These are phyloP conservation scores for Loripinus fragilis DNA, from an alignment of 2,888 invertebrate genomes.

Conservation along the genomic window DNA sequence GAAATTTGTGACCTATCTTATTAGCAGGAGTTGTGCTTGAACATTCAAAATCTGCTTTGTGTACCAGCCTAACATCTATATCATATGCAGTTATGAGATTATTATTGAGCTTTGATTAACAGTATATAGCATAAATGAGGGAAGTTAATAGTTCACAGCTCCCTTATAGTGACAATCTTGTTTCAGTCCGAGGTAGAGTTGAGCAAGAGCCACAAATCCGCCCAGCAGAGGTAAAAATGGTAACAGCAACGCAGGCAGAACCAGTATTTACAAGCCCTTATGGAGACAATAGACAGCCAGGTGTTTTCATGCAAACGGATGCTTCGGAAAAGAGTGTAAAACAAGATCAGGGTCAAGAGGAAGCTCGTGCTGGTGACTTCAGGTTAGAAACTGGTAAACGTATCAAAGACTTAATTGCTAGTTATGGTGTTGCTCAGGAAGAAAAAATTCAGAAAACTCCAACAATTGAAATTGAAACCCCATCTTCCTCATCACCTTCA, in stretches of 20 bases:
- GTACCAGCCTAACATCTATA: neutral
- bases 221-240: neutral
- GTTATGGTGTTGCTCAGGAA: neutral
- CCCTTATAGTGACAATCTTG: neutral
- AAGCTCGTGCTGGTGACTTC: neutral
- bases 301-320: too few species aligned
- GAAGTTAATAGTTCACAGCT: neutral
- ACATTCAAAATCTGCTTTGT: neutral
- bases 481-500: conserved; percentile 7
- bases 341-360: neutral
- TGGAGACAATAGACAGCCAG: neutral
- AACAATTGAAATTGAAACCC: conserved; percentile 12
- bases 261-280: neutral
- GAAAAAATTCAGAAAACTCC: neutral
- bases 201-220: neutral
- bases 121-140: neutral
- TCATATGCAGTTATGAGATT: too few species aligned
- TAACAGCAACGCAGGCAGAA: neutral
- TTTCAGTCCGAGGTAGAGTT: neutral
- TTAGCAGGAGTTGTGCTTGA: neutral
- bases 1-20: neutral
- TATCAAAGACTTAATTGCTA: too few species aligned
- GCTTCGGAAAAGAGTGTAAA: neutral
- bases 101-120: too few species aligned
- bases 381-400: neutral